These are phyloP conservation scores for Uria lomvia DNA, from an alignment of 2,113 vertebrate species.

Conservation along the genomic window DNA sequence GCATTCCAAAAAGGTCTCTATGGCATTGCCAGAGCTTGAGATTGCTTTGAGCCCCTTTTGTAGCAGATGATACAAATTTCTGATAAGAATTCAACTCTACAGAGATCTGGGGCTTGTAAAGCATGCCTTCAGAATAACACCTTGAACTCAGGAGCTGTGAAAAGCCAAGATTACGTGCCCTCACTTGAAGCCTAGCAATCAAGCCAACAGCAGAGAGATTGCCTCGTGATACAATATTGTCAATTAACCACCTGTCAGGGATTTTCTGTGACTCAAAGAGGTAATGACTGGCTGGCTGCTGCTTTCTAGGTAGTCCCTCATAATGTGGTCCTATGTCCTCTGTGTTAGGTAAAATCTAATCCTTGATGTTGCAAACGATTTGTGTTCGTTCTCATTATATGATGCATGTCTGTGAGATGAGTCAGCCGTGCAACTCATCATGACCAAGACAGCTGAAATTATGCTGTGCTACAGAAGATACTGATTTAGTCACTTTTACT, in stretches of 20 bases:
- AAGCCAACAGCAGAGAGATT: background rate
- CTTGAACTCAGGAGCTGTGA: background rate
- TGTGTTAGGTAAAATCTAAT: background rate
- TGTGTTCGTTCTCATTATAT: background rate
- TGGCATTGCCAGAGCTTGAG: background rate
- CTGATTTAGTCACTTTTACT: conserved; percentile 14
- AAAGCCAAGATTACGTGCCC: background rate
- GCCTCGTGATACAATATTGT: background rate
- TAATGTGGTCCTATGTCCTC: background rate
- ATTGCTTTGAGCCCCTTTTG: background rate
- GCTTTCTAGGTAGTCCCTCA: background rate
- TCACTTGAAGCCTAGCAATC: background rate
- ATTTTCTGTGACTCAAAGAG: conserved; percentile 15
- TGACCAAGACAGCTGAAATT: conserved; percentile 38
- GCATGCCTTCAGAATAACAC: background rate
- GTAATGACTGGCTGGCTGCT: background rate
- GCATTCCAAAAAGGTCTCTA: background rate
- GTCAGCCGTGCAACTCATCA: background rate
- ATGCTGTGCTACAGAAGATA: background rate
- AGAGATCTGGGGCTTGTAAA: background rate
- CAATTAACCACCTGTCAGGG: conserved; percentile 52
- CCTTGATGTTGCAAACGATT: background rate
- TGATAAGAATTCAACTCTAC: background rate
- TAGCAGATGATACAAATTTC: background rate
- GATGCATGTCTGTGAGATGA: background rate